Percentiles rank a stretch among this genome's conserved stretches.
Conservation (phyloP, 2,113 vertebrate species). For the Pomatostomus ruficeps region DNA sequence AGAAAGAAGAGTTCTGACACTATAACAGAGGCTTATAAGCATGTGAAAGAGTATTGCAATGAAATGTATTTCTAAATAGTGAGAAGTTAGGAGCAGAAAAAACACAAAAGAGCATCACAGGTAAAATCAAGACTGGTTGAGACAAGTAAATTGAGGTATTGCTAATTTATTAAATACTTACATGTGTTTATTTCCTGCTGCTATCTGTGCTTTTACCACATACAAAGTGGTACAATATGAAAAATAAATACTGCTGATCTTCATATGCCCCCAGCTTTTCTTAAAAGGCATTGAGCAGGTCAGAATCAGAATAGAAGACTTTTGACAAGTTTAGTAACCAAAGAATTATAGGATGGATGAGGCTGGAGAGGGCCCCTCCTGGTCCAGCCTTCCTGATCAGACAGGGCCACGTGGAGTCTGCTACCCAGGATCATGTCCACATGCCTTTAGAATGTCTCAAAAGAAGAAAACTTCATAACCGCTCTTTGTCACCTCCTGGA, state of each 20-base stretch:
- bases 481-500: background rate
- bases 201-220: background rate
- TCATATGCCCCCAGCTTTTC: background rate
- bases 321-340: background rate
- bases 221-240: background rate
- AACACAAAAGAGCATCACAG: background rate
- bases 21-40: background rate
- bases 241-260: background rate
- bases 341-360: background rate
- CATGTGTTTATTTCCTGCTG: background rate
- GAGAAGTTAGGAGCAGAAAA: background rate
- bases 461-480: background rate
- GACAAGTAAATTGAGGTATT: background rate
- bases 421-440: background rate
- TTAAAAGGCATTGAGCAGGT: background rate
- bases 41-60: background rate
- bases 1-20: background rate
- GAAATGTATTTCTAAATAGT: background rate
- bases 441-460: background rate
- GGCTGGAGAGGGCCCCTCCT: background rate
- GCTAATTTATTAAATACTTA: background rate
- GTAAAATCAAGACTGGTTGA: background rate
- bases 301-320: background rate
- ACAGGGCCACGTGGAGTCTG: background rate
- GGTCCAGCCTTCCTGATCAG: background rate